Base-by-base conservation (phyloP, 2,113 vertebrate genomes). In the Pleuronectes platessa region DNA sequence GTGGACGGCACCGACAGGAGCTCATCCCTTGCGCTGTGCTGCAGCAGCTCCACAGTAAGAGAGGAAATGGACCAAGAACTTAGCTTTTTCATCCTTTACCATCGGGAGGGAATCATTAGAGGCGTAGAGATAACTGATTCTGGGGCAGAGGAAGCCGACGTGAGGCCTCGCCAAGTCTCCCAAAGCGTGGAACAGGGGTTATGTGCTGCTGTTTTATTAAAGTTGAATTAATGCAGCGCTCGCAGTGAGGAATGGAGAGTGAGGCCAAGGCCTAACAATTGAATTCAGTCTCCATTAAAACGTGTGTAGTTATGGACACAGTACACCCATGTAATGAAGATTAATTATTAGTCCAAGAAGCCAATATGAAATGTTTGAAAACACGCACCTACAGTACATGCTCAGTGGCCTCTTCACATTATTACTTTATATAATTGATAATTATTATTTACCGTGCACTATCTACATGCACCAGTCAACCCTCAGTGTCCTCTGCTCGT, bases 1-100 rank as follows among this genome's bases (percentile, higher is more conserved):
- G 42, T 4, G 24, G 67, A 72, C 17, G 20, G 65, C 42, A 60
- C 60, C 63, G 66, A 78, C 78, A 74, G 71, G 53, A 65, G 78
- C 78, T 78, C 61, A 62, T 84, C 59, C 24, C 24, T 61, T 61
- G 71, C 59, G 67, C 47, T 68, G 68, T 74, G 68, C 24, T 72
- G 62, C 31, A 70, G 72, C 71, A 59, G 61, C 73, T 2, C 62
- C 18, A 61, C 24, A 68, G 55, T 42, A 31, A 37, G 11, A 17
- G 27, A 24, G 37, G 37, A 45, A 40, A 62, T 40, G 27, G 60
- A 61, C 18, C 60, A 21, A n/a, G 60, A 37, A 40, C 27, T 54
- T 54, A 11, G 51, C 51, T 61, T 35, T 35, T 61, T 20, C 27
- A 11, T 35, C 26, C 17, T 61, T 35, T n/a, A 17, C 58, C 24